Conservation (phyloP, 2,888 invertebrate species). For the Lasius fuliginosus region DNA sequence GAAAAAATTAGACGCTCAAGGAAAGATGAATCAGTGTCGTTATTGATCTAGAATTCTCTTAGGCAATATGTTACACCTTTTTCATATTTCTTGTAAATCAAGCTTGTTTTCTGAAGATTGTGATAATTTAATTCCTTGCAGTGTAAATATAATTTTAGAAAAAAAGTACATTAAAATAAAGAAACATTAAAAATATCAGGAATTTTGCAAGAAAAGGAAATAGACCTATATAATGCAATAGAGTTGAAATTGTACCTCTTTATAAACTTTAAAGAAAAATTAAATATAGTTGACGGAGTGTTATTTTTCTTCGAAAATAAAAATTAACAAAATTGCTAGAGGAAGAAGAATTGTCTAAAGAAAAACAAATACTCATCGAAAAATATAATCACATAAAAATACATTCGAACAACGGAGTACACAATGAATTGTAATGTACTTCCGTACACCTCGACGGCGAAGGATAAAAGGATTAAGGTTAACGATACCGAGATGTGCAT, state of each 20-base stretch:
- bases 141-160: not conserved
- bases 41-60: conserved; percentile 5
- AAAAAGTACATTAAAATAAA: not conserved
- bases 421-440: conserved; percentile 30
- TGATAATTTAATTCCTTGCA: not conserved
- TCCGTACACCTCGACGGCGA: conserved; percentile 43
- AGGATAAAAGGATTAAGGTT: conserved; percentile 61
- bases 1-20: not conserved
- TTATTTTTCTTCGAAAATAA: not conserved
- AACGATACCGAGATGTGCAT: conserved; percentile 62
- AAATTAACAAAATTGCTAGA: not conserved
- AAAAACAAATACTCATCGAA: not conserved
- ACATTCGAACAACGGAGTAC: not conserved
- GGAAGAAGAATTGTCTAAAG: not conserved
- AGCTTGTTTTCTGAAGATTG: not conserved
- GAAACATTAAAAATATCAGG: not conserved
- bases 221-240: not conserved
- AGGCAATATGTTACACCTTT: not conserved
- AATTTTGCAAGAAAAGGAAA: not conserved
- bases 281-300: not conserved
- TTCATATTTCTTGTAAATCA: not conserved
- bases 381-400: not conserved
- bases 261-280: not conserved
- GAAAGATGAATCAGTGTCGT: not conserved
- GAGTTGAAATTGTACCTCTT: conserved; percentile 1